Base-by-base conservation (phyloP, 2,113 vertebrate species). In the Laterallus jamaicensis region DNA sequence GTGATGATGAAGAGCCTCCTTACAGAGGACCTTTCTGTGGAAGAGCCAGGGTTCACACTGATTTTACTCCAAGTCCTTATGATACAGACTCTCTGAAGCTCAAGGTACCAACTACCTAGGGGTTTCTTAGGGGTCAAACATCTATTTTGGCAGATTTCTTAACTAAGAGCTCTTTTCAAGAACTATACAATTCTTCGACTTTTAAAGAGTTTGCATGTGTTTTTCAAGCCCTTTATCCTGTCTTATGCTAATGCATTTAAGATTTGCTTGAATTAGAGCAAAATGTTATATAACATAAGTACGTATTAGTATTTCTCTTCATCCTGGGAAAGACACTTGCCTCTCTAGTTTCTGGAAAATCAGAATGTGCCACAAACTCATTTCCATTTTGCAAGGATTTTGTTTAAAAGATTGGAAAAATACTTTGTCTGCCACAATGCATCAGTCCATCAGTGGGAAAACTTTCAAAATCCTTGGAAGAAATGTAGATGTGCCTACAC, bases 11-110 rank as follows among this genome's bases (percentile, higher is more conserved):
- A 92, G 99, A 99, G 95, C 99, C 97, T 21, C 98, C 99, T 6
- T 99, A 99, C 90, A 98, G 99, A 86, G 99, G 99, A n/a, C 99
- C 99, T 8, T 99, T 99, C 88, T 99, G 99, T 85, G 99, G 99
- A 9, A 98, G 99, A 0, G 99, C 99, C 56, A 96, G 99, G 19
- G 99, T 99, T 91, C 99, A 99, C 95, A 99, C 99, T 0, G 99
- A 99, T 97, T 99, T 99, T 97, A 99, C 99, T n/a, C 99, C 99
- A 9, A 99, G 99, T 92, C 99, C 99, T 32, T 99, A 99, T 3
- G 99, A 99, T 97, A 98, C 99, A 0, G 99, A 99, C 97, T 99
- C 99, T 4, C 98, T 99, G 80, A 99, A 99, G 96, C 98, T 99
- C 52, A 99, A 99, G 99, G 99, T 99, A 96, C 15, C 32, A 40